Percentiles rank a stretch among this genome's conserved stretches.
Evolutionary conservation across 2,888 invertebrate species (phyloP).

Genomic region (Drosophila anomelani): DNA sequence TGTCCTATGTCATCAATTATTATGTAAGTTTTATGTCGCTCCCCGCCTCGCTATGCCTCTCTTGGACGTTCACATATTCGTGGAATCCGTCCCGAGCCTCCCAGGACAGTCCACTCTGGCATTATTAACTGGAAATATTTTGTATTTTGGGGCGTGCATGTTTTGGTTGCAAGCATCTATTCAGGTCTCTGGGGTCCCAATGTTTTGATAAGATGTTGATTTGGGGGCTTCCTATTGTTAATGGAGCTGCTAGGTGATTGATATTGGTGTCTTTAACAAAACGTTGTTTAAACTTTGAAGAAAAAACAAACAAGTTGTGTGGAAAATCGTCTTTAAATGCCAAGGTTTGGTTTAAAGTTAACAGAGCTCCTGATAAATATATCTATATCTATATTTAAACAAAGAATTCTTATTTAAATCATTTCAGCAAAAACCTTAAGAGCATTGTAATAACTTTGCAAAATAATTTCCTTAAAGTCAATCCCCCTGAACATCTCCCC

Average conservation of each 20-base stretch:
- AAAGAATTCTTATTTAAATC: background rate
- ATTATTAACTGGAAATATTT: constrained; percentile 76
- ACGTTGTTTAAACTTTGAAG: background rate
- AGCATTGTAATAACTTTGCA: background rate
- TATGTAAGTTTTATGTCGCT: constrained; percentile 72
- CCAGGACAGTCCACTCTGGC: constrained; percentile 45
- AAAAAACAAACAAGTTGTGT: background rate
- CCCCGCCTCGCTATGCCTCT: background rate
- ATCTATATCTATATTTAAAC: background rate
- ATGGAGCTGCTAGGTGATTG: constrained; percentile 6
- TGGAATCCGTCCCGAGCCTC: constrained; percentile 60
- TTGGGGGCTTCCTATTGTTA: constrained; percentile 27
- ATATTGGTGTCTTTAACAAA: background rate
- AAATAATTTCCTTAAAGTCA: background rate
- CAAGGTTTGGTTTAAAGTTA: too few relatives aligned
- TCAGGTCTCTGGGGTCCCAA: constrained; percentile 12
- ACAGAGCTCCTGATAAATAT: too few relatives aligned
- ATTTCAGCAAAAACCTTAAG: background rate
- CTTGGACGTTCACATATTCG: constrained; percentile 54
- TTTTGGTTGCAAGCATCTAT: constrained; percentile 22
- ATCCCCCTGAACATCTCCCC: background rate
- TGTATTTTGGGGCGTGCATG: constrained; percentile 63
- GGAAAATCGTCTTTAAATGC: background rate
- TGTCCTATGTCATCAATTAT: constrained; percentile 80
- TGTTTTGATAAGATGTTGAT: constrained; percentile 51